Percentiles rank a stretch among this genome's conserved stretches.
Evolutionary conservation across 2,113 vertebrate species (phyloP).

Genomic region (Miniopterus natalensis): DNA sequence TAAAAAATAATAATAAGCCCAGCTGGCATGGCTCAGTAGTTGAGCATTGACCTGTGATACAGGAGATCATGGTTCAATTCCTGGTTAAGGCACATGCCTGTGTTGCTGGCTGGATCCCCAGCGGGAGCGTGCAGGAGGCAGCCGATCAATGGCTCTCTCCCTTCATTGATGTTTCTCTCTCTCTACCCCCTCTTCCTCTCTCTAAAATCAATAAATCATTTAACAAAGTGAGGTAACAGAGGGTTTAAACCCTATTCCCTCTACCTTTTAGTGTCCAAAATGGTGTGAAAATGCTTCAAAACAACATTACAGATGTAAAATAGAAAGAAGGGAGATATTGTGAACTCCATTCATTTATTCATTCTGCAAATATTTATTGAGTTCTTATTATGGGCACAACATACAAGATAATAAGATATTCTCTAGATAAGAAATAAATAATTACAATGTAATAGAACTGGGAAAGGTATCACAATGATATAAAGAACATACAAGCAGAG

Average conservation of each 20-base stretch:
- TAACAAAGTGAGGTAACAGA: neutral
- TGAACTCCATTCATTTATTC: neutral
- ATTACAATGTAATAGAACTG: neutral
- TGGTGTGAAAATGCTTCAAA: neutral
- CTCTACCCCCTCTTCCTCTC: too few relatives aligned
- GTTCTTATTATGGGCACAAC: neutral
- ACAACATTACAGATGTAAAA: conserved; percentile 5
- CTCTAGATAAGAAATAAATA: neutral
- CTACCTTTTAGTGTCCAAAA: neutral
- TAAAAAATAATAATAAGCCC: neutral
- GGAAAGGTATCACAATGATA: neutral
- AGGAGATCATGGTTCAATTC: too few relatives aligned
- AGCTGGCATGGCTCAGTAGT: too few relatives aligned
- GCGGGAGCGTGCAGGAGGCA: too few relatives aligned
- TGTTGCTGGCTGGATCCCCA: too few relatives aligned
- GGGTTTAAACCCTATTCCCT: neutral
- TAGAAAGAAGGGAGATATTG: neutral
- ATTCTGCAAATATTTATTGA: conserved; percentile 2
- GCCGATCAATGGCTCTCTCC: too few relatives aligned
- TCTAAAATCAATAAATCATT: too few relatives aligned
- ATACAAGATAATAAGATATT: neutral
- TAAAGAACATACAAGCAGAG: neutral
- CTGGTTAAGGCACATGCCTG: too few relatives aligned
- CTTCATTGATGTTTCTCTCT: too few relatives aligned
- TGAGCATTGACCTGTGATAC: too few relatives aligned